Percentiles rank a stretch among this genome's conserved stretches.
phyloP scores from a whole-genome alignment of 2,888 invertebrate species.

The Cantharis rustica region DNA sequence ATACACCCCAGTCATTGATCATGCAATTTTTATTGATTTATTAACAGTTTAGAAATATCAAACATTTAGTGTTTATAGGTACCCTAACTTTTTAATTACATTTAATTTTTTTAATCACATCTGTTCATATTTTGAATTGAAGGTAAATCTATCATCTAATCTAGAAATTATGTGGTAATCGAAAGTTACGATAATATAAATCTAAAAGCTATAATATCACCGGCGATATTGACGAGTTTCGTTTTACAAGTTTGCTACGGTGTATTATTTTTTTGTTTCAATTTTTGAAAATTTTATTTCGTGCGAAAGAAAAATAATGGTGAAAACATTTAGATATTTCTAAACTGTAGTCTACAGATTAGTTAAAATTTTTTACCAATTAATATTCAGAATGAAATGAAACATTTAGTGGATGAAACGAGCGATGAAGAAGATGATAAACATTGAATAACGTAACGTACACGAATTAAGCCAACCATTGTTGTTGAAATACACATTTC shows the following conservation, averaged over 20 bases:
- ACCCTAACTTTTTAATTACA: not conserved
- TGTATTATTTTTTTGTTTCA: not conserved
- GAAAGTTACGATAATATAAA: constrained; percentile 3
- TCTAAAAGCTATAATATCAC: constrained; percentile 23
- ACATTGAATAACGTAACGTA: not conserved
- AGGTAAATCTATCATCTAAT: not conserved
- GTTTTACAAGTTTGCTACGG: not conserved
- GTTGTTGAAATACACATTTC: not conserved
- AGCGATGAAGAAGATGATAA: not conserved
- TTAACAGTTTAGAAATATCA: constrained; percentile 1
- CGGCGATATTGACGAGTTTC: constrained; percentile 27
- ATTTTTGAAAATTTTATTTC: not conserved
- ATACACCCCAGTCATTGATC: not conserved
- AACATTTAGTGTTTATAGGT: not conserved
- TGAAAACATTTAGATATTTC: constrained; percentile 10
- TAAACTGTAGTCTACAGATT: constrained; percentile 13
- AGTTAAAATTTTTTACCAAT: not conserved
- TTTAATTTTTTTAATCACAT: not conserved
- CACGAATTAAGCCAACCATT: constrained; percentile 3
- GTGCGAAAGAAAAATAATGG: not conserved
- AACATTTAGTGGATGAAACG: not conserved
- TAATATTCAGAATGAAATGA: not conserved
- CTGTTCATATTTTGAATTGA: not conserved
- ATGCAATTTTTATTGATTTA: not conserved
- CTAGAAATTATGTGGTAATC: not conserved